Evolutionary conservation across 2,797 vertebrate genomes (phyloP), one percentile per base, ranked within the genome.

Genomic region (Pangasius krempfi): DNA sequence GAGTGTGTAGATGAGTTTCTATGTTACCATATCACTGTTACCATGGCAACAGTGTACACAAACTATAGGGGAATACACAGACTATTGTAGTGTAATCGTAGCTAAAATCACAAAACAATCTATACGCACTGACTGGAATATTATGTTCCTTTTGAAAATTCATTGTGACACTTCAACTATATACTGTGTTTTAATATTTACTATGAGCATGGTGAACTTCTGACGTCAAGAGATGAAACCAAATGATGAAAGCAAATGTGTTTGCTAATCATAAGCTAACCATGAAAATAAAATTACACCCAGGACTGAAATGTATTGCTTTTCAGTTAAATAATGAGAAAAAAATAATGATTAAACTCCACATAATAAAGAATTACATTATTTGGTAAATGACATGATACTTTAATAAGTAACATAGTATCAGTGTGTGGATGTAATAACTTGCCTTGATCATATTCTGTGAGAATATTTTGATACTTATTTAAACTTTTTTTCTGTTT

Each of bases 11-110:
- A 44, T n/a, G 7, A 62, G 80, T 64, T 62, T 60, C 58, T 16
- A 83, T 14, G 37, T 37, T 58, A 58, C 14, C 12, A 13, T 83
- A 40, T 64, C 56, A 83, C 37, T 62, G 80, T 83, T 83, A 44
- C 37, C 58, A 64, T 27, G 80, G 80, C 80, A 83, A 64, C 80
- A 64, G 58, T 18, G 58, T n/a, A 83, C 37, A 83, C 58, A 83
- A 83, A 83, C 58, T 64, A 64, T 64, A 83, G 25, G 58, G 79
- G 56, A 82, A 62, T 62, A 60, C 79, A 60, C 56, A 40, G 80
- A 18, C 37, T 83, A 64, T n/a, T 83, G 58, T 83, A 16, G 14
- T 22, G 52, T 3, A n/a, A n/a, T 83, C 58, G 0, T 47, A 58
- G 40, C 58, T 64, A 47, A 81, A 62, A 16, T 64, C 37, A n/a